These are phyloP conservation scores for Ochotona princeps DNA, from an alignment of 2,113 vertebrate genomes.

Conservation along the genomic window DNA sequence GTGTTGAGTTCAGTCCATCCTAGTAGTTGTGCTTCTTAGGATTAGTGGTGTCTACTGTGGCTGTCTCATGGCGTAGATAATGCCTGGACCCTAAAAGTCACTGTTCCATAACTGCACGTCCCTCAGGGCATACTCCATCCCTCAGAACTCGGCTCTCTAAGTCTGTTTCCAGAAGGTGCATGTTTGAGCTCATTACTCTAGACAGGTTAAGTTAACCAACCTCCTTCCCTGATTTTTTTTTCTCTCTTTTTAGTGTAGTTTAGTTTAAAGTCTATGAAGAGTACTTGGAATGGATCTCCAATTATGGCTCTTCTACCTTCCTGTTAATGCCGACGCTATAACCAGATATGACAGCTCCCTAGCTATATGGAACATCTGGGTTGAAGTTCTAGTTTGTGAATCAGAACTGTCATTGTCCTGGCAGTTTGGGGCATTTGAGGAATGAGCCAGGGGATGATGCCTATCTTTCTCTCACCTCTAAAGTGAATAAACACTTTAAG, in stretches of 20 bases:
- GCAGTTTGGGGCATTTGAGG: too few relatives aligned
- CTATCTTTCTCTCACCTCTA: too few relatives aligned
- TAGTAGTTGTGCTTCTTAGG: not conserved
- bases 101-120: not conserved
- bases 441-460: too few relatives aligned
- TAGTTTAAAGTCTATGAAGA: not conserved
- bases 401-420: too few relatives aligned
- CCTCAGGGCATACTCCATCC: not conserved
- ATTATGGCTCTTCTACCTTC: too few relatives aligned
- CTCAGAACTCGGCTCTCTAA: not conserved
- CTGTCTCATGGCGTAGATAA: not conserved
- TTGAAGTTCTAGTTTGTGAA: too few relatives aligned
- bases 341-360: too few relatives aligned
- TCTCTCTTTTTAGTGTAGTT: not conserved
- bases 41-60: not conserved
- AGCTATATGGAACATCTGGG: too few relatives aligned
- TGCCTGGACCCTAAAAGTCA: not conserved
- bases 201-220: not conserved
- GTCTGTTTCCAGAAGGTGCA: not conserved
- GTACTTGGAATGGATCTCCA: not conserved
- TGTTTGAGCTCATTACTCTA: not conserved
- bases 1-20: not conserved
- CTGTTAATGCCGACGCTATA: too few relatives aligned
- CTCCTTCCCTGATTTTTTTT: not conserved
- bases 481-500: too few relatives aligned